Conservation (phyloP, 2,888 invertebrate species). For the Panorpa germanica region DNA sequence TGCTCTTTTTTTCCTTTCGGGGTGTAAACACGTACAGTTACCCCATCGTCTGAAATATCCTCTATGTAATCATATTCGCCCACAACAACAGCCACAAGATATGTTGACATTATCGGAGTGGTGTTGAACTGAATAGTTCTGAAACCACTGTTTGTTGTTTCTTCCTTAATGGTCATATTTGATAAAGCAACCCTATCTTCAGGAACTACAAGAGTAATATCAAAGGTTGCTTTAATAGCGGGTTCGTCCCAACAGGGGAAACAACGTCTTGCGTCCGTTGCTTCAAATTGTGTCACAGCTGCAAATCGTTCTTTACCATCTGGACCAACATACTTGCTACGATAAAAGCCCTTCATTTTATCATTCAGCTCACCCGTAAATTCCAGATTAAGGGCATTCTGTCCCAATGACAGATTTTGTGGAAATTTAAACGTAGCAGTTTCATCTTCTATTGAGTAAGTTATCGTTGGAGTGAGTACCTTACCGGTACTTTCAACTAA, state of each 20-base stretch:
- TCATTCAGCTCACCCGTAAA: constrained; percentile 81
- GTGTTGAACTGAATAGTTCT: constrained; percentile 53
- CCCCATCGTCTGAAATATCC: constrained; percentile 62
- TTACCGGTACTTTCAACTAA: constrained; percentile 29
- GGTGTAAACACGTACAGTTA: constrained; percentile 64
- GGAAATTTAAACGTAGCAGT: constrained; percentile 46
- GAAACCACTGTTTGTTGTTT: constrained; percentile 22
- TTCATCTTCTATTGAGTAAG: constrained; percentile 37
- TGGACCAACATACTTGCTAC: constrained; percentile 64
- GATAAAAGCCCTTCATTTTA: constrained; percentile 89
- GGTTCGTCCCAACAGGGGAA: constrained; percentile 99
- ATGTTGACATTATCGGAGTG: constrained; percentile 90
- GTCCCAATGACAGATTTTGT: constrained; percentile 33
- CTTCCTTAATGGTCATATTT: constrained; percentile 60
- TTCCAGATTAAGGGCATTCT: constrained; percentile 39
- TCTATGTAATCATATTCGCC: constrained; percentile 93
- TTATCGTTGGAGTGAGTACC: no score
- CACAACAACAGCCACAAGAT: constrained; percentile 82
- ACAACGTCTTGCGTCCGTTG: constrained; percentile 78
- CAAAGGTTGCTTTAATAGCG: constrained; percentile 86
- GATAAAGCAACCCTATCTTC: constrained; percentile 71
- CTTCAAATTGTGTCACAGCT: constrained; percentile 84
- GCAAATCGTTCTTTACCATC: constrained; percentile 62
- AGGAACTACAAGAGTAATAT: constrained; percentile 69
- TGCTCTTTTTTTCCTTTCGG: constrained; percentile 84